Evolutionary conservation across 2,888 invertebrate genomes (phyloP), one percentile per base, ranked within the genome.

Genomic region (Cantharis lateralis): DNA sequence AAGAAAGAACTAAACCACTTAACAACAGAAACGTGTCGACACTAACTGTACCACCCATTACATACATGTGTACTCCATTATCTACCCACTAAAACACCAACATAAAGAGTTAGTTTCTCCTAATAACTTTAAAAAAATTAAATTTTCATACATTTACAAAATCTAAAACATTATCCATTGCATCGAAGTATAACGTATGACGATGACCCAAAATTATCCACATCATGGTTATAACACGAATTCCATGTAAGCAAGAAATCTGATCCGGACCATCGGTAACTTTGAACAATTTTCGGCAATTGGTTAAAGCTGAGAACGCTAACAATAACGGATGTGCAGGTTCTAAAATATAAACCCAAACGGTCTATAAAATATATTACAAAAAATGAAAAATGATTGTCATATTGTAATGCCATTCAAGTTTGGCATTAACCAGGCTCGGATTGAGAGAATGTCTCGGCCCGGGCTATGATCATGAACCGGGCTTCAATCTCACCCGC

Each of bases 11-110:
- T 62, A 93, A 84, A 3, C 93, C 93, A 81, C 92, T 91, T 81
- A 93, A 85, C 18, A 91, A 85, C 82, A 93, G 92, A 85, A 93
- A 93, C 0, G 92, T 91, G 77, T 93, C 93, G 0, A 93, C 93
- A 5, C 80, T 76, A 16, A 82, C 76, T 10, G 78, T 78, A 3
- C 78, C 82, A 10, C 79, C 80, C 10, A 80, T 69, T 11, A 81
- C 70, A 62, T 78, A 78, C 80, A 81, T 82, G 15, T 75, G 78
- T 62, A 73, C 64, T 10, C 68, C 64, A 16, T 76, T 18, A 1
- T 69, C 16, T 24, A 76, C 76, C 77, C 81, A 81, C 81, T 81
- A 64, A 68, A 81, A 10, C 3, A 28, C 15, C 9, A 68, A 7
- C 10, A 15, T 11, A 24, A 20, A 13, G 1, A 7, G 4, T n/a